Base-by-base conservation (phyloP, 2,113 vertebrate species). In the Hystrix cristata region DNA sequence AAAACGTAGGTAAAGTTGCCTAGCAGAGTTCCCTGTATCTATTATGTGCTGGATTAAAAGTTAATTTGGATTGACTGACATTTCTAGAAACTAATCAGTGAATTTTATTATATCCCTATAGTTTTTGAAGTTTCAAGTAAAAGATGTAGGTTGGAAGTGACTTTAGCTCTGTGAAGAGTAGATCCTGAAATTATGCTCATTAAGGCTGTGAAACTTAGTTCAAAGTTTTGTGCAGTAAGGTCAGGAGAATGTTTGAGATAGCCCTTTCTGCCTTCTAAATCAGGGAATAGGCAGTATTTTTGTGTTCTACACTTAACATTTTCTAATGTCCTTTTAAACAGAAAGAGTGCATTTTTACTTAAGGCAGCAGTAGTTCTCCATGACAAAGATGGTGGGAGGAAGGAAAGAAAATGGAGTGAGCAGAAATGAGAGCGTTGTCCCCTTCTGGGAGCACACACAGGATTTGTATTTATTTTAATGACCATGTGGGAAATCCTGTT, bases 391-490 rank as follows among this genome's bases (percentile, higher is more conserved):
- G 64, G 2, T 95, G 1, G 64, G 62, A 57, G 27, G 53, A 92
- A 94, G 87, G 23, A 87, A 92, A 3, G 87, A 74, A 95, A 82
- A 87, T 79, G 34, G 18, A 19, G 9, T 87, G 64, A 92, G 64
- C 46, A 92, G 74, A 92, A n/a, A 31, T 87, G 46, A 29, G 14
- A 86, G 43, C 85, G 43, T 80, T 65, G 59, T 4, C 67, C 19
- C 43, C 8, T 87, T 74, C 19, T 87, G 87, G 48, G 16, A 72
- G 43, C 0, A 91, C 21, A 76, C 8, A 43, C 3, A 55, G 38
- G 38, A 62, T 64, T 97, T 95, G 74, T 78, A 16, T 72, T 94
- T 91, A 88, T 38, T 93, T 74, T 95, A 69, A 38, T 81, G 48
- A 69, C 67, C 90, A 27, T 14, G 38, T 65, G 55, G 51, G 72